These are phyloP conservation scores for Pseudomyrmex gracilis DNA, from an alignment of 1,140 invertebrate species.

Conservation along the genomic window DNA sequence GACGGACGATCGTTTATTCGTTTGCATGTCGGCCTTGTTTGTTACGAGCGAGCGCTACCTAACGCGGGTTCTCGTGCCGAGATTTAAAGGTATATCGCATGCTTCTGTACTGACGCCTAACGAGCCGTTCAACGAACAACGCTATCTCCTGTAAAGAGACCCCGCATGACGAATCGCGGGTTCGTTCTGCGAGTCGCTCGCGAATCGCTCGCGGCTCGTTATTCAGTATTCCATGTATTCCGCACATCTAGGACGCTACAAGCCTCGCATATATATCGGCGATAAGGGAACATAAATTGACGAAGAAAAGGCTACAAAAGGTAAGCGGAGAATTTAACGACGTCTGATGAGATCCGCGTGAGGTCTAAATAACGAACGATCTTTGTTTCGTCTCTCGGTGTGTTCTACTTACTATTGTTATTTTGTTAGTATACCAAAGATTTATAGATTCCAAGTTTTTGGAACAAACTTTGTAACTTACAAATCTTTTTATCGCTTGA, in stretches of 20 bases:
- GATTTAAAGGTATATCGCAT: slow-evolving; percentile 69
- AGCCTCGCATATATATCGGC: background rate
- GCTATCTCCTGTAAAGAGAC: slow-evolving; percentile 10
- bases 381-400: background rate
- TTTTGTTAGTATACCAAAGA: too few species aligned
- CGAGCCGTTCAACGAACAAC: slow-evolving; percentile 54
- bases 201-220: slow-evolving; percentile 51
- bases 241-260: background rate
- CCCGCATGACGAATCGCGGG: slow-evolving; percentile 44
- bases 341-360: background rate
- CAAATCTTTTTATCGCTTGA: background rate
- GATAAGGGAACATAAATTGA: background rate
- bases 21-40: slow-evolving; percentile 62
- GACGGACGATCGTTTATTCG: slow-evolving; percentile 56
- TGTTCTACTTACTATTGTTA: background rate
- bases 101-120: slow-evolving; percentile 43
- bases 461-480: background rate
- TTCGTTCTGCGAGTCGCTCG: background rate
- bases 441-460: too few species aligned
- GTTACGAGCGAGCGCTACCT: slow-evolving; percentile 31
- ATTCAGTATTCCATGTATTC: background rate
- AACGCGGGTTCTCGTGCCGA: background rate
- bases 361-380: background rate
- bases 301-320: background rate
- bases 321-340: background rate